These are phyloP conservation scores for Popillia japonica DNA, from an alignment of 1,140 invertebrate genomes.

Conservation along the genomic window DNA sequence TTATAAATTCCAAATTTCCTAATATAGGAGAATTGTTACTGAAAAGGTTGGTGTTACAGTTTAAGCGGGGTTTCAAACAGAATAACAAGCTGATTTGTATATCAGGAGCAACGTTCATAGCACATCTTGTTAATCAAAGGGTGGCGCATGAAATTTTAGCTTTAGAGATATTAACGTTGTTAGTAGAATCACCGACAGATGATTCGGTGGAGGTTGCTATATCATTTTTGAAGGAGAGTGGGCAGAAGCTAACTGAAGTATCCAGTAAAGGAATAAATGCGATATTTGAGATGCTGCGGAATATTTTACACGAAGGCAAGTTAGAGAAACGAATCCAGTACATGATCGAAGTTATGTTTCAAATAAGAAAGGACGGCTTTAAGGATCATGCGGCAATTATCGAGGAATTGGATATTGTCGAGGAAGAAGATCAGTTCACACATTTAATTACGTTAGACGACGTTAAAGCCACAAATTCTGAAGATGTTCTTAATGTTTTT, in stretches of 20 bases:
- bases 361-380: conserved; percentile 95
- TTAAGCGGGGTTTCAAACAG: conserved; percentile 89
- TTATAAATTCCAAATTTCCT: conserved; percentile 98
- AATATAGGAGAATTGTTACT: conserved; percentile 95
- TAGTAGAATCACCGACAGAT: conserved; percentile 95
- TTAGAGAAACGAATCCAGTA: conserved; percentile 94
- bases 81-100: conserved; percentile 95
- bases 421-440: conserved; percentile 97
- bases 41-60: conserved; percentile 92
- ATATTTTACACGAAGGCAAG: conserved; percentile 92
- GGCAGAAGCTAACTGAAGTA: conserved; percentile 91
- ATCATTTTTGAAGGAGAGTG: conserved; percentile 96
- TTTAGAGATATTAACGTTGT: conserved; percentile 92
- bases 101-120: conserved; percentile 91
- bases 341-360: conserved; percentile 99
- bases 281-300: conserved; percentile 94
- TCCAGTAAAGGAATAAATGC: conserved; percentile 85
- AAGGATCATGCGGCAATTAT: conserved; percentile 90
- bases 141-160: conserved; percentile 97
- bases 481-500: conserved; percentile 94
- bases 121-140: conserved; percentile 97
- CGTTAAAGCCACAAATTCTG: conserved; percentile 71
- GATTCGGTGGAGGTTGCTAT: conserved; percentile 98
- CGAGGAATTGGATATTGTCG: conserved; percentile 92
- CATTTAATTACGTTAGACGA: conserved; percentile 94